Evolutionary conservation across 1,140 invertebrate genomes (phyloP).

Genomic region (Mamestra configurata): DNA sequence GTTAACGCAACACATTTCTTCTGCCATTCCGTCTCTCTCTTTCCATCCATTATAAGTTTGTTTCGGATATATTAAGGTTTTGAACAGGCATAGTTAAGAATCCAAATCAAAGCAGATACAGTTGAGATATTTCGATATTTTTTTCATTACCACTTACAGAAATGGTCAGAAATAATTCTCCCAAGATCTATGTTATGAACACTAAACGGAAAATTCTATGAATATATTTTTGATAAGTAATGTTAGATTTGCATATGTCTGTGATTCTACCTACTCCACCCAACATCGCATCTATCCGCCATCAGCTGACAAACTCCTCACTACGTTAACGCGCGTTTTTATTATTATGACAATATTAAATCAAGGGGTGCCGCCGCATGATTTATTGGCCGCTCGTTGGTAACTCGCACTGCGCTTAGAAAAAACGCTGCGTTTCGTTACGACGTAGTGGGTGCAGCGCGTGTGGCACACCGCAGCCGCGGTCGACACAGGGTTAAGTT

Average conservation of each 20-base stretch:
- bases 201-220: too few species aligned
- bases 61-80: too few species aligned
- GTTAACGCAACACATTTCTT: too few species aligned
- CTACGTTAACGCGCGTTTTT: conserved; percentile 77
- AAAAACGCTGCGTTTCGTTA: conserved; percentile 43
- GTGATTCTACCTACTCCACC: background rate
- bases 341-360: conserved; percentile 84
- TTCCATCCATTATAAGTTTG: too few species aligned
- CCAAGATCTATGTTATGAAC: too few species aligned
- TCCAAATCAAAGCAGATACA: too few species aligned
- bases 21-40: too few species aligned
- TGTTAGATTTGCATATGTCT: background rate
- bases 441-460: conserved; percentile 33
- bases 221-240: too few species aligned
- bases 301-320: conserved; percentile 19
- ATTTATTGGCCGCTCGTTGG: conserved; percentile 77
- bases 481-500: conserved; percentile 35
- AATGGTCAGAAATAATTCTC: too few species aligned
- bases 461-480: conserved; percentile 6
- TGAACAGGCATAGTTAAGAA: too few species aligned
- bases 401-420: conserved; percentile 44
- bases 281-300: conserved; percentile 16
- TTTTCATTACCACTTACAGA: too few species aligned
- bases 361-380: conserved; percentile 74
- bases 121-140: too few species aligned